A percentile compares a stretch with the other conserved stretches of the same genome.
Evolutionary conservation across 2,797 vertebrate species (phyloP).

Genomic region (Catharus ustulatus): DNA sequence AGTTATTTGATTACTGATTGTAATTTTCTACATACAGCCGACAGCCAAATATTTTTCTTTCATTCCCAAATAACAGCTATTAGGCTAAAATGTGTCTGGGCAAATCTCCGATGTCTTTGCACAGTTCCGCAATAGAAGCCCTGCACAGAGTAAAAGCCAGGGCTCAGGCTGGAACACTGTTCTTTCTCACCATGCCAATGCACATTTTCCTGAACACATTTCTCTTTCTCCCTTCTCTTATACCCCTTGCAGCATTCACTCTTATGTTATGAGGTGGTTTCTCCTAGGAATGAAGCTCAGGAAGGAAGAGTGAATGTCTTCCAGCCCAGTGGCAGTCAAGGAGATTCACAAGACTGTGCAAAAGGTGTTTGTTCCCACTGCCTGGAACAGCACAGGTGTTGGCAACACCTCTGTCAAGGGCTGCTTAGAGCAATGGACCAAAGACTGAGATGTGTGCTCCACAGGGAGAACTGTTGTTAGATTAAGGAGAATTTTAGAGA

Average conservation of each 20-base stretch:
- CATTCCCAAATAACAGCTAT: slow-evolving; percentile 32
- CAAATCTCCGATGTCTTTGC: background rate
- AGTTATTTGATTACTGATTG: slow-evolving; percentile 56
- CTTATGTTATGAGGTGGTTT: background rate
- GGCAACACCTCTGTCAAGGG: background rate
- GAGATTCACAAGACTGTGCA: background rate
- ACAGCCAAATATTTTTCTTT: slow-evolving; percentile 57
- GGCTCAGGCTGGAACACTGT: background rate
- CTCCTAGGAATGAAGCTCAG: background rate
- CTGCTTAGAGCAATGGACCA: background rate
- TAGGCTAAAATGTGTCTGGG: slow-evolving; percentile 26
- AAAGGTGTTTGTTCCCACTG: background rate
- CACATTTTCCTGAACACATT: background rate
- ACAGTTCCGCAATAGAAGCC: background rate
- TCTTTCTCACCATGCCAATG: background rate
- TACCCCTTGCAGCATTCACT: background rate
- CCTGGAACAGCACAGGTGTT: background rate
- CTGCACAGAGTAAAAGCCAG: background rate
- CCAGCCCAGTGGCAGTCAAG: background rate
- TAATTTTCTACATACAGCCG: slow-evolving; percentile 48
- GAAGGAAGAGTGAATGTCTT: background rate
- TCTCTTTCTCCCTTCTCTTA: background rate
- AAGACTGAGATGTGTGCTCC: background rate
- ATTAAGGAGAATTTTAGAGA: background rate
- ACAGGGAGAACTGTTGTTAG: background rate